Evolutionary conservation across 2,888 invertebrate species (phyloP).

Genomic region (Andrena marginata): DNA sequence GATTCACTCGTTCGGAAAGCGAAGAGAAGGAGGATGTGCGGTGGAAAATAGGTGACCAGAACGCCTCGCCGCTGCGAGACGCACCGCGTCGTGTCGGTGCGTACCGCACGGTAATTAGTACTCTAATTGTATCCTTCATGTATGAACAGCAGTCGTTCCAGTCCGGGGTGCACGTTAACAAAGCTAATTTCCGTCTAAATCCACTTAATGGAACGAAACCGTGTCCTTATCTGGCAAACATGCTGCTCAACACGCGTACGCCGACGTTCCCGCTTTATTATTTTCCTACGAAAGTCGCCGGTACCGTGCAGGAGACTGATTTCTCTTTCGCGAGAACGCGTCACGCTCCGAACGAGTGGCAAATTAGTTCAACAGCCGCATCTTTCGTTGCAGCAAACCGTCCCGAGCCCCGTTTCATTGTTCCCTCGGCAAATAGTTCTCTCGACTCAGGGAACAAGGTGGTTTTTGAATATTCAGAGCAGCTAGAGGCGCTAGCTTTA

Average conservation of each 20-base stretch:
- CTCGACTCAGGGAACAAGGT: no score
- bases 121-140: slow-evolving; percentile 68
- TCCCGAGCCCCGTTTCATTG: background rate
- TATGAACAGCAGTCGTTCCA: slow-evolving; percentile 66
- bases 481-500: no score
- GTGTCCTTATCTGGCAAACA: slow-evolving; percentile 57
- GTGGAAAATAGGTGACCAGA: slow-evolving; percentile 59
- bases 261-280: slow-evolving; percentile 31
- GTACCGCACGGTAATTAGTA: slow-evolving; percentile 61
- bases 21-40: slow-evolving; percentile 10
- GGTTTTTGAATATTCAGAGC: no score
- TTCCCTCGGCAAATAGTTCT: background rate
- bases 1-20: slow-evolving; percentile 38
- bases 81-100: slow-evolving; percentile 44
- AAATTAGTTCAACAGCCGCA: slow-evolving; percentile 37
- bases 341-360: slow-evolving; percentile 27
- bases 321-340: slow-evolving; percentile 46
- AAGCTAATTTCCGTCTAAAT: slow-evolving; percentile 68
- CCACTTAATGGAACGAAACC: slow-evolving; percentile 62
- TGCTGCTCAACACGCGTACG: slow-evolving; percentile 43
- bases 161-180: slow-evolving; percentile 61
- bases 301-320: slow-evolving; percentile 29
- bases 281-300: slow-evolving; percentile 39
- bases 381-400: slow-evolving; percentile 14
- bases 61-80: slow-evolving; percentile 22